A percentile compares a stretch with the other conserved stretches of the same genome.
Conservation (phyloP, 2,888 invertebrate species). For the Nipponacmea schrenckii region DNA sequence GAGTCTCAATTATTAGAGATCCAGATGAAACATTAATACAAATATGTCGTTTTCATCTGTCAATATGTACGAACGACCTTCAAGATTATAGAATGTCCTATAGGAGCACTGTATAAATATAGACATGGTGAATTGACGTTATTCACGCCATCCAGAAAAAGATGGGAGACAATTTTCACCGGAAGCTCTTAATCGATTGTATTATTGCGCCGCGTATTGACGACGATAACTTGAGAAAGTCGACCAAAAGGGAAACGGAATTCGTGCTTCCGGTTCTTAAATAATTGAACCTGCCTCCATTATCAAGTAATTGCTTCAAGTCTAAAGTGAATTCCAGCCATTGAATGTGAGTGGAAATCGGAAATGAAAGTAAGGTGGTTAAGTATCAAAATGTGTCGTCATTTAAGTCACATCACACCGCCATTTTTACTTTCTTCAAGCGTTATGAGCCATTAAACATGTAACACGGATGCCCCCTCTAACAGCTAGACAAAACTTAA, state of each 20-base stretch:
- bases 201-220: background rate
- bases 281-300: slow-evolving; percentile 8
- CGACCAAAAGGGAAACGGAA: slow-evolving; percentile 2
- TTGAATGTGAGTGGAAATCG: background rate
- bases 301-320: slow-evolving; percentile 1
- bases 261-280: background rate
- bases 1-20: too few relatives aligned
- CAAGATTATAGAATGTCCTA: too few relatives aligned
- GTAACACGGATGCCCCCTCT: too few relatives aligned
- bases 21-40: too few relatives aligned
- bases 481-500: too few relatives aligned
- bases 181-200: slow-evolving; percentile 8
- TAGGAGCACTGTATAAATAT: too few relatives aligned
- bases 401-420: background rate
- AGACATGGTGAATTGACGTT: too few relatives aligned
- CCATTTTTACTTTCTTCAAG: too few relatives aligned
- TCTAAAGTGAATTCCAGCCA: slow-evolving; percentile 4
- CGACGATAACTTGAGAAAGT: slow-evolving; percentile 4
- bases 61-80: too few relatives aligned
- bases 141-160: background rate
- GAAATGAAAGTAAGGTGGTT: slow-evolving; percentile 4
- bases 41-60: too few relatives aligned
- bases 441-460: too few relatives aligned
- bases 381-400: background rate
- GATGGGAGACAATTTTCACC: slow-evolving; percentile 7